phyloP scores from a whole-genome alignment of 2,888 invertebrate species.

The Prostheceraeus crozeri region DNA sequence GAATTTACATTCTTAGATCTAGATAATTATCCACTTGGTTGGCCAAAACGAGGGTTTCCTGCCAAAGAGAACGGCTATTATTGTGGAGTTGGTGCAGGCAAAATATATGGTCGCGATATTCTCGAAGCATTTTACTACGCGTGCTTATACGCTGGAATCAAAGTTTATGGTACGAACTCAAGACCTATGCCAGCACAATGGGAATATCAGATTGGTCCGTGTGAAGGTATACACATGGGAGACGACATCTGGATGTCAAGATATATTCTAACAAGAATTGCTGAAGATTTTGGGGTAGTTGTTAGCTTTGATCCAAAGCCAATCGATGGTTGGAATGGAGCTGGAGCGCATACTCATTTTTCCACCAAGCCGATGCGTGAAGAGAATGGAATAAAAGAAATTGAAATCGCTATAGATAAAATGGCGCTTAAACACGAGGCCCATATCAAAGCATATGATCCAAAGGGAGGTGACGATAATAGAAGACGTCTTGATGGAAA shows the following conservation, averaged over 20 bases:
- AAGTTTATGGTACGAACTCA: conserved; percentile 85
- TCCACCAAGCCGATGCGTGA: conserved; percentile 84
- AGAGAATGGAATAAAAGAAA: conserved; percentile 62
- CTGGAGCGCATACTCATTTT: conserved; percentile 92
- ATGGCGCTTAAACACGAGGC: conserved; percentile 79
- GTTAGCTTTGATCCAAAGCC: conserved; percentile 60
- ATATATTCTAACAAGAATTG: conserved; percentile 58
- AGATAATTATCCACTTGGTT: conserved; percentile 55
- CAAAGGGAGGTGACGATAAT: conserved; percentile 89
- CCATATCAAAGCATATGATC: conserved; percentile 93
- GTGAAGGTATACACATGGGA: conserved; percentile 68
- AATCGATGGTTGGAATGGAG: conserved; percentile 58
- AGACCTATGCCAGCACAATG: conserved; percentile 84
- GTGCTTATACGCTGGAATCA: conserved; percentile 85
- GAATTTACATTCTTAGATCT: conserved; percentile 60
- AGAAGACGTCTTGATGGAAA: conserved; percentile 83
- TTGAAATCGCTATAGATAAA: conserved; percentile 89
- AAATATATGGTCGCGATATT: conserved; percentile 82
- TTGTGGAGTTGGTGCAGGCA: conserved; percentile 90
- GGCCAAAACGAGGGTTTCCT: conserved; percentile 55
- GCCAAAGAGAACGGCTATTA: conserved; percentile 67
- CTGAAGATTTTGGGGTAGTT: conserved; percentile 60
- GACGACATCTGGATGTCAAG: conserved; percentile 60
- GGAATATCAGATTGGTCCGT: conserved; percentile 76
- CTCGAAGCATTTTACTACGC: conserved; percentile 91